These are phyloP conservation scores for Acrobasis suavella DNA, from an alignment of 2,888 invertebrate genomes.

Conservation along the genomic window DNA sequence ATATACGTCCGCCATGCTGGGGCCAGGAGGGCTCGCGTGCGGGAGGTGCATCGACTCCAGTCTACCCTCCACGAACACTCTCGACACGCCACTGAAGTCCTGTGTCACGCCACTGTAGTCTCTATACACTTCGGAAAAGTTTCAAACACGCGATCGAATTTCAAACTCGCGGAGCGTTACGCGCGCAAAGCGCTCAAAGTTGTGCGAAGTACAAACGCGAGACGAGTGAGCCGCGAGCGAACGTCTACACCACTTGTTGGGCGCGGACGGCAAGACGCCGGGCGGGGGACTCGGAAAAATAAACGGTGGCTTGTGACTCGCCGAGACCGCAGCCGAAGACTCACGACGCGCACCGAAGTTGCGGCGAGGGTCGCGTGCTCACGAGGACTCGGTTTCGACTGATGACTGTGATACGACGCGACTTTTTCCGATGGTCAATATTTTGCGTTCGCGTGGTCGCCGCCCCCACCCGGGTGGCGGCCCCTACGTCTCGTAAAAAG, in stretches of 20 bases:
- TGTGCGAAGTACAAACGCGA: constrained; percentile 74
- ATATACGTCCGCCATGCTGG: constrained; percentile 88
- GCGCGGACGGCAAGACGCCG: constrained; percentile 71
- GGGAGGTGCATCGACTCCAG: constrained; percentile 86
- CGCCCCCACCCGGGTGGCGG: constrained; percentile 79
- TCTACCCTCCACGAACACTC: constrained; percentile 59
- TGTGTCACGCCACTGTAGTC: constrained; percentile 63
- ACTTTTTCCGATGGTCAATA: constrained; percentile 84
- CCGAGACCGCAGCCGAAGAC: constrained; percentile 78
- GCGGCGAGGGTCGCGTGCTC: constrained; percentile 73
- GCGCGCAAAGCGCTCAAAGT: constrained; percentile 72
- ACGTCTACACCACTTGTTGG: constrained; percentile 77
- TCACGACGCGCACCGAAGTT: constrained; percentile 75
- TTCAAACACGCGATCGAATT: constrained; percentile 60
- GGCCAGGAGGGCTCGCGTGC: constrained; percentile 80
- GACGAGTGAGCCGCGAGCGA: constrained; percentile 65
- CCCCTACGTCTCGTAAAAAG: constrained; percentile 83
- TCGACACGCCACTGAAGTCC: constrained; percentile 72
- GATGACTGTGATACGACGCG: constrained; percentile 83
- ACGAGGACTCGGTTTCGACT: constrained; percentile 80
- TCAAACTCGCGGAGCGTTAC: constrained; percentile 51
- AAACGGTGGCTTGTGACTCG: constrained; percentile 61
- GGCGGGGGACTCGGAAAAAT: constrained; percentile 76
- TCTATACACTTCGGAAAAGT: constrained; percentile 65
- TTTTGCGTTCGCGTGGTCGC: constrained; percentile 82